Conservation (phyloP, 2,888 invertebrate genomes). For the Deilephila elpenor region DNA sequence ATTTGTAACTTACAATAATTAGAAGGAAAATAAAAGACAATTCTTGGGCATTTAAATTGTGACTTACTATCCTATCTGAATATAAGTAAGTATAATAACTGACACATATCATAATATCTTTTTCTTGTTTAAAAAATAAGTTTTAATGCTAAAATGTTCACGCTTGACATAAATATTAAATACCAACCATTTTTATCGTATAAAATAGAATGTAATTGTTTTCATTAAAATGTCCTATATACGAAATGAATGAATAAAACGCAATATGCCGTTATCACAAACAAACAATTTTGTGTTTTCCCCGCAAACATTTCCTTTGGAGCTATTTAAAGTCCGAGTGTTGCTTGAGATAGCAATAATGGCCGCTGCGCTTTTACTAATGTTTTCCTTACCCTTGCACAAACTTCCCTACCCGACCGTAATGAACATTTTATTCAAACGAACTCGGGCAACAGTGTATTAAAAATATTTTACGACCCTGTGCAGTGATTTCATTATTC, state of each 20-base stretch:
- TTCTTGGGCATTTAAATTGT: no score
- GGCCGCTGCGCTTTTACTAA: background rate
- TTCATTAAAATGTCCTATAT: background rate
- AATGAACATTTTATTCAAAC: conserved; percentile 12
- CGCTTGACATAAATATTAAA: no score
- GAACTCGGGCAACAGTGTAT: background rate
- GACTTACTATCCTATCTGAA: no score
- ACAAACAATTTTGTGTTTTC: conserved; percentile 23
- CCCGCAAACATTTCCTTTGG: background rate
- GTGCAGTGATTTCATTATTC: no score
- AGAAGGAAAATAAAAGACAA: no score
- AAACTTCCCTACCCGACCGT: background rate
- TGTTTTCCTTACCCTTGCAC: conserved; percentile 20
- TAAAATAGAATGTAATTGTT: no score
- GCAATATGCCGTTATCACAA: background rate
- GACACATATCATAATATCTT: background rate
- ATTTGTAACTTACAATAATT: no score
- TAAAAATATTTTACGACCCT: no score
- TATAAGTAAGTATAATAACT: no score
- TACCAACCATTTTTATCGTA: no score
- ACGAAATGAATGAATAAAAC: background rate
- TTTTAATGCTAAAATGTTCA: no score
- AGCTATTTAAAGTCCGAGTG: background rate
- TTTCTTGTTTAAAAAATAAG: no score
- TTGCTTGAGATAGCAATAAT: conserved; percentile 16